phyloP scores from a whole-genome alignment of 2,797 vertebrate genomes.

The Megalops cyprinoides region DNA sequence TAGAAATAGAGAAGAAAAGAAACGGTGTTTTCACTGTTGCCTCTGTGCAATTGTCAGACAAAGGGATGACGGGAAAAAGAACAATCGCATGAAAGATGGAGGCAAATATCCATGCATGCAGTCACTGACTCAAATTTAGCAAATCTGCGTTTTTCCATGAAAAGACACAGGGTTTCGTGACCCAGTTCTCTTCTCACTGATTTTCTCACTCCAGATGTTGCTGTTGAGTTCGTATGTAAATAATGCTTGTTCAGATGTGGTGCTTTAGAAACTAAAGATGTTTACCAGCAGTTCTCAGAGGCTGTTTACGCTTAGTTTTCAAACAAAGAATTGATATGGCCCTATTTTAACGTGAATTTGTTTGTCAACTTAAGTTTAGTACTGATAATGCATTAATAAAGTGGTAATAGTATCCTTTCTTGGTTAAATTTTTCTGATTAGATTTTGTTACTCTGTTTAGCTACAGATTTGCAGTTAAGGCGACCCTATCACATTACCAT shows the following conservation, averaged over 20 bases:
- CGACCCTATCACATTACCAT: no score
- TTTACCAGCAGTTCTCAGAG: background rate
- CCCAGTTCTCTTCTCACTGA: conserved; percentile 39
- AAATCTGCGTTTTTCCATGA: conserved; percentile 10
- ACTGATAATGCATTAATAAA: background rate
- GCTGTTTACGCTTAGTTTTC: conserved; percentile 9
- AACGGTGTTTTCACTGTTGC: conserved; percentile 23
- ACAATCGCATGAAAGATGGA: background rate
- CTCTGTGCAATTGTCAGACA: conserved; percentile 27
- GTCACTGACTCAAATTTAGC: background rate
- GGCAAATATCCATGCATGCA: background rate
- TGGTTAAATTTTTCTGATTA: background rate
- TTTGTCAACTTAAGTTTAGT: background rate
- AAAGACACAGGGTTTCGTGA: conserved; percentile 34
- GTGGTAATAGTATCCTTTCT: background rate
- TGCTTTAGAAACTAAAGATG: background rate
- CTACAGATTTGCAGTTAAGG: background rate
- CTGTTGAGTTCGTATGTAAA: conserved; percentile 10
- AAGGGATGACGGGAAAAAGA: background rate
- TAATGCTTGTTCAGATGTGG: conserved; percentile 11
- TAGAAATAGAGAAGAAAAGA: conserved; percentile 45
- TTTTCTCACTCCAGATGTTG: conserved; percentile 42
- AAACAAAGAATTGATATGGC: background rate
- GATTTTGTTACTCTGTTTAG: background rate
- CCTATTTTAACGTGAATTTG: conserved; percentile 7